Evolutionary conservation across 1,140 invertebrate genomes (phyloP).

Genomic region (Centruroides sculpturatus): DNA sequence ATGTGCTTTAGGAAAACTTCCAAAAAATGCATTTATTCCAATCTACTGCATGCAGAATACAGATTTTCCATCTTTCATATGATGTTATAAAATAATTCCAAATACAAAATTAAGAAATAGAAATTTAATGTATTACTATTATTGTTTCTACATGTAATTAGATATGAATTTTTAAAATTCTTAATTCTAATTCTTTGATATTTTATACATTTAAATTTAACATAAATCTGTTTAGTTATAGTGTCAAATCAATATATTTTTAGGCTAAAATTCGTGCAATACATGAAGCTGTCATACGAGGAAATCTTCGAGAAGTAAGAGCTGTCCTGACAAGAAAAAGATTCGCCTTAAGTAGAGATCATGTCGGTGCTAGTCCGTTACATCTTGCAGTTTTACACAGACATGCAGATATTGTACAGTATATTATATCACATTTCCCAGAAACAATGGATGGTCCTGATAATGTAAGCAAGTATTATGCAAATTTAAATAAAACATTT

Average conservation of each 20-base stretch:
- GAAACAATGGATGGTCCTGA: constrained; percentile 53
- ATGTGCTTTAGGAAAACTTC: too few species aligned
- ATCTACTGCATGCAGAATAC: too few species aligned
- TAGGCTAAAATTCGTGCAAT: constrained; percentile 23
- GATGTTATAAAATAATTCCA: too few species aligned
- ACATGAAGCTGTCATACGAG: constrained; percentile 37
- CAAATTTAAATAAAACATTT: background rate
- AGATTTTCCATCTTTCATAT: too few species aligned
- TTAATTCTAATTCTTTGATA: too few species aligned
- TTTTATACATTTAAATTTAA: too few species aligned
- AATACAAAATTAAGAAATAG: too few species aligned
- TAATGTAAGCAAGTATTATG: constrained; percentile 40
- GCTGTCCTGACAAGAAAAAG: constrained; percentile 74
- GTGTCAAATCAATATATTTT: constrained; percentile 15
- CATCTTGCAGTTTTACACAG: constrained; percentile 87
- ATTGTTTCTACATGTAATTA: too few species aligned
- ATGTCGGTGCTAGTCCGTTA: constrained; percentile 75
- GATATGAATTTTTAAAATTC: too few species aligned
- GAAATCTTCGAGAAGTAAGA: constrained; percentile 70
- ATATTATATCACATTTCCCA: constrained; percentile 22
- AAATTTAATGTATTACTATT: too few species aligned
- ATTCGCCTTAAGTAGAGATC: constrained; percentile 73
- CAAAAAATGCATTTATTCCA: too few species aligned
- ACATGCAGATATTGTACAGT: constrained; percentile 72
- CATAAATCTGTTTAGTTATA: too few species aligned